Evolutionary conservation across 2,797 vertebrate genomes (phyloP).

Genomic region (Ibycter americanus): DNA sequence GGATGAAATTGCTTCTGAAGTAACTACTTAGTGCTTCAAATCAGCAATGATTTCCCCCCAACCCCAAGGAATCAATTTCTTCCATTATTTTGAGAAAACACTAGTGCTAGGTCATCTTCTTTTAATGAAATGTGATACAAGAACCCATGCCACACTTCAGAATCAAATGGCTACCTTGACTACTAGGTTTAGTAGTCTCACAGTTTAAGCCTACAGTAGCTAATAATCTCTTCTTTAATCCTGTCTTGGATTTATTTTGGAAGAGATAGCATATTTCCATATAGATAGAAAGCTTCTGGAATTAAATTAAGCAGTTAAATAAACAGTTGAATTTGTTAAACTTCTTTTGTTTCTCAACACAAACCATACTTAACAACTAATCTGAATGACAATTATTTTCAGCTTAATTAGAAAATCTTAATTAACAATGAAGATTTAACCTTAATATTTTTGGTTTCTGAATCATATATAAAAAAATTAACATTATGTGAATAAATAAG

Average conservation of each 20-base stretch:
- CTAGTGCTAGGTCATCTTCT: not conserved
- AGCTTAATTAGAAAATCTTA: slow-evolving; percentile 99
- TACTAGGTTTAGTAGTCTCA: slow-evolving; percentile 4
- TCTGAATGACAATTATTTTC: slow-evolving; percentile 97
- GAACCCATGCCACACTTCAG: not conserved
- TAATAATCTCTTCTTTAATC: slow-evolving; percentile 66
- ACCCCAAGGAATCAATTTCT: not conserved
- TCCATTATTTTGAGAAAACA: not conserved
- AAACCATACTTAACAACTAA: slow-evolving; percentile 93
- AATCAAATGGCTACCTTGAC: slow-evolving; percentile 33
- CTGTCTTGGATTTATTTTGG: slow-evolving; percentile 67
- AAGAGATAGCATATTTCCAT: slow-evolving; percentile 74
- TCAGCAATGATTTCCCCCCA: not conserved
- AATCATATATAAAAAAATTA: slow-evolving; percentile 84
- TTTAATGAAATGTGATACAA: not conserved
- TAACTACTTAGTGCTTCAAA: not conserved
- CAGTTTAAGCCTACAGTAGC: slow-evolving; percentile 43
- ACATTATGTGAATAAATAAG: slow-evolving; percentile 96
- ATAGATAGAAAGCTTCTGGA: slow-evolving; percentile 70
- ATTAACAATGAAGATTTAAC: slow-evolving; percentile 99
- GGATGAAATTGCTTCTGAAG: not conserved
- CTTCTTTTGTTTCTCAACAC: slow-evolving; percentile 89
- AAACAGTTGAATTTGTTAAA: slow-evolving; percentile 77
- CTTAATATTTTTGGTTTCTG: slow-evolving; percentile 92
- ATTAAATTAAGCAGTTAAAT: slow-evolving; percentile 74